These are phyloP conservation scores for Ichneumoninae sp. DNA, from an alignment of 2,888 invertebrate species.

Conservation along the genomic window DNA sequence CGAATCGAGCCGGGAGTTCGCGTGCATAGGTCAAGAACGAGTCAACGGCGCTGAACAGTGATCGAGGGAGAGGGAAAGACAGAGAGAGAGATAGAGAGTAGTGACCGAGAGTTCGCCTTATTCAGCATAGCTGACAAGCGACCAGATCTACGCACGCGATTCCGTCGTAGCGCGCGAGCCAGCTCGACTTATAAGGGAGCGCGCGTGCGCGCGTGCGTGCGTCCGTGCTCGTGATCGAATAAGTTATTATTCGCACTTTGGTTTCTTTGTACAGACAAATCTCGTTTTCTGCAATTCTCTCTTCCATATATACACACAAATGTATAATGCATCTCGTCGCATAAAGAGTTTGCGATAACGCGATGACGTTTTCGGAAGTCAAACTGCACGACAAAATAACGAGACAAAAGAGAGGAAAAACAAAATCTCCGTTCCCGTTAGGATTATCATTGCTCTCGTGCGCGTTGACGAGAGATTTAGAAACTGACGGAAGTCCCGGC, in stretches of 20 bases:
- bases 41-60: constrained; percentile 31
- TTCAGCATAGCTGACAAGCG: constrained; percentile 31
- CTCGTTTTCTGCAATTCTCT: constrained; percentile 1
- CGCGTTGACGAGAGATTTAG: constrained; percentile 14
- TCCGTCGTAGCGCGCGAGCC: neutral
- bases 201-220: constrained; percentile 46
- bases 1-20: neutral
- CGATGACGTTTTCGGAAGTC: constrained; percentile 40
- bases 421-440: neutral
- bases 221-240: constrained; percentile 33
- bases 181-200: constrained; percentile 33
- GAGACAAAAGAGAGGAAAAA: constrained; percentile 25
- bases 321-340: neutral
- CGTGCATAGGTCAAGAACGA: constrained; percentile 57
- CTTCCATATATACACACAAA: neutral
- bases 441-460: constrained; percentile 1
- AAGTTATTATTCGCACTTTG: constrained; percentile 38
- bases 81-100: constrained; percentile 15
- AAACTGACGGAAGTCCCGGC: constrained; percentile 29
- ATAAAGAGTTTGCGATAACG: constrained; percentile 27
- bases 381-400: neutral
- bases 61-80: constrained; percentile 1
- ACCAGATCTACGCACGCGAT: constrained; percentile 30
- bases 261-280: constrained; percentile 42
- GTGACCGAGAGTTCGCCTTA: constrained; percentile 54